Evolutionary conservation across 2,797 vertebrate genomes (phyloP).

Genomic region (Margarornis squamiger): DNA sequence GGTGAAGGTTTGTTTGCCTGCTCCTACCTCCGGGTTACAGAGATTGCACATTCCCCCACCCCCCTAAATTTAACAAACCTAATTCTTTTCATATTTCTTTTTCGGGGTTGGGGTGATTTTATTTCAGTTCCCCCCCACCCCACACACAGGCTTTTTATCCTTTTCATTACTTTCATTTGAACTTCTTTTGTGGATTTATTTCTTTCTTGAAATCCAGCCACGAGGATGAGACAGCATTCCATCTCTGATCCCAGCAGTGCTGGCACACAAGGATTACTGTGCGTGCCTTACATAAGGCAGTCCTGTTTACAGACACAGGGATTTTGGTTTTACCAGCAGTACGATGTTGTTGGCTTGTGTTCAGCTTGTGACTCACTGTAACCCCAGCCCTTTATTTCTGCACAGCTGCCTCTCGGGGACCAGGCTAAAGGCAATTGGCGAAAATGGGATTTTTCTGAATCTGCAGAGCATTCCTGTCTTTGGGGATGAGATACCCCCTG

Average conservation of each 20-base stretch:
- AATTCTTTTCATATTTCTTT: neutral
- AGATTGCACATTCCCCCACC: neutral
- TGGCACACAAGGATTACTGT: neutral
- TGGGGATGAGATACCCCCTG: neutral
- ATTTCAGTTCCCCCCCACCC: neutral
- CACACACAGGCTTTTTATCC: fast-evolving
- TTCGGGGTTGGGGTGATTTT: neutral
- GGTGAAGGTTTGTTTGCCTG: neutral
- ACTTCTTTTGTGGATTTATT: neutral
- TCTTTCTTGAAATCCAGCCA: neutral
- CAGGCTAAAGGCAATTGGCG: neutral
- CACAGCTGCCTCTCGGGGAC: neutral
- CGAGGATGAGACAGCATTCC: neutral
- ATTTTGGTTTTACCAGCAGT: constrained; percentile 25
- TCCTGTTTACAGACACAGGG: constrained; percentile 1
- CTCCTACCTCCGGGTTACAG: neutral
- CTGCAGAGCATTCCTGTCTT: neutral
- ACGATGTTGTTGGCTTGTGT: neutral
- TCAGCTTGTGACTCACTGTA: constrained; percentile 23
- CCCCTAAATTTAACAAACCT: neutral
- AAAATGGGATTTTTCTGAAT: neutral
- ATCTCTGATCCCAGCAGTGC: neutral
- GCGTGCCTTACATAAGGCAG: neutral
- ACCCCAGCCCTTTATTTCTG: constrained; percentile 26
- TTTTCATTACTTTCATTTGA: neutral